Base-by-base conservation (phyloP, 2,797 vertebrate species). In the Epinephelus malabaricus region DNA sequence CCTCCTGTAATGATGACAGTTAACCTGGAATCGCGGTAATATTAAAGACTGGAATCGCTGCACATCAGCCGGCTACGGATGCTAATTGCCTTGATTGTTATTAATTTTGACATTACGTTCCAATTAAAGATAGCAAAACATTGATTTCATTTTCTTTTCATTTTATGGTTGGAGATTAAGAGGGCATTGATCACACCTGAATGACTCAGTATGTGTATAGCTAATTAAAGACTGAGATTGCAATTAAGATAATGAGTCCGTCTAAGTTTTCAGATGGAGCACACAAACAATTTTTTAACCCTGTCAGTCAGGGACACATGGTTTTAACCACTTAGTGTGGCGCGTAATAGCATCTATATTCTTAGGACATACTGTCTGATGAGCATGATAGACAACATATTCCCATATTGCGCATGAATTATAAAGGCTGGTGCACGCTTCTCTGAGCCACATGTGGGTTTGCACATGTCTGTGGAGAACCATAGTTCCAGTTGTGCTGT, bases 111-210 rank as follows among this genome's bases (percentile, higher is more conserved):
- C 92, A 84, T 94, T 89, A 90, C 82, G 67, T 91, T 94, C 94
- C 91, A 93, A 94, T 93, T 94, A 92, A 89, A 94, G 90, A 93
- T 89, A 88, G 87, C 82, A 94, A 94, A 95, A 94, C 87, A 93
- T 67, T 90, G 92, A 94, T 94, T 92, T 93, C 82, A 92, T 92
- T 93, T 92, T 93, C 83, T 85, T 89, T 90, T 88, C 86, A 73
- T 94, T 94, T 94, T 87, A 84, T 85, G 81, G 54, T 73, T 47
- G 78, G 73, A 92, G 91, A 93, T 94, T 92, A 93, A 85, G 84
- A 85, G 90, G 85, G 85, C 90, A 92, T 93, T 75, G 90, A 94
- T 94, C 90, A 94, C 93, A 94, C 92, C 92, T 94, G 92, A 91
- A 85, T 89, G 90, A 88, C 82, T 91, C 78, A 0, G 69, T 79